Evolutionary conservation across 2,113 vertebrate species (phyloP), one percentile per base, ranked within the genome.

Genomic region (Desmodus rotundus): DNA sequence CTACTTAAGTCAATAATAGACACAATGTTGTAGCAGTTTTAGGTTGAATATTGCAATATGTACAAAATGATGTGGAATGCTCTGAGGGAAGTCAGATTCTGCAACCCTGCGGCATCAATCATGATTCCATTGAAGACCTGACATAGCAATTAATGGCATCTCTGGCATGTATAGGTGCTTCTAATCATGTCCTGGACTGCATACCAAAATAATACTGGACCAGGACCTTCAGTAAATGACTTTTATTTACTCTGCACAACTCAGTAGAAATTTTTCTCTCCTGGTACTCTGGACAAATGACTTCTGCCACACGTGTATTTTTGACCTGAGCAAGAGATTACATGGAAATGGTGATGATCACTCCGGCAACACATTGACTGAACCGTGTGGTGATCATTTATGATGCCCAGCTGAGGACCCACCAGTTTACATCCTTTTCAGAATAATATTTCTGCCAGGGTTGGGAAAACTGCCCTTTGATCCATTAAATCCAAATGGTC

Each of bases 131-230:
- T 92, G 88, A 95, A 95, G 89, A 47, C 73, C 61, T 95, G 97
- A 98, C 97, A 97, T 9, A 67, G 38, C 87, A 87, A 76, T 96
- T 95, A 96, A 96, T 89, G 93, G 65, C 67, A 24, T 87, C 95
- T 89, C 88, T 94, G 84, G 86, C 93, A 85, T 28, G 7, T 93
- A 67, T 19, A 78, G 87, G 76, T 97, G 26, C 16, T 36, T 96
- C 38, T 95, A 94, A 90, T 74, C 43, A 92, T 15, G 63, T 70
- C 22, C 41, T 85, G 38, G 90, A 82, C 77, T 67, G 41, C 63
- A 80, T 65, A 96, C 36, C 56, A 91, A 97, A 95, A 93, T 91
- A 85, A 90, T 47, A 73, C n/a, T 24, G 28, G 84, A 20, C 81
- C 91, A 96, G 95, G 85, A 90, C 77, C 73, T 93, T 65, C 73